Base-by-base conservation (phyloP, 2,888 invertebrate species). In the Pteria penguin region DNA sequence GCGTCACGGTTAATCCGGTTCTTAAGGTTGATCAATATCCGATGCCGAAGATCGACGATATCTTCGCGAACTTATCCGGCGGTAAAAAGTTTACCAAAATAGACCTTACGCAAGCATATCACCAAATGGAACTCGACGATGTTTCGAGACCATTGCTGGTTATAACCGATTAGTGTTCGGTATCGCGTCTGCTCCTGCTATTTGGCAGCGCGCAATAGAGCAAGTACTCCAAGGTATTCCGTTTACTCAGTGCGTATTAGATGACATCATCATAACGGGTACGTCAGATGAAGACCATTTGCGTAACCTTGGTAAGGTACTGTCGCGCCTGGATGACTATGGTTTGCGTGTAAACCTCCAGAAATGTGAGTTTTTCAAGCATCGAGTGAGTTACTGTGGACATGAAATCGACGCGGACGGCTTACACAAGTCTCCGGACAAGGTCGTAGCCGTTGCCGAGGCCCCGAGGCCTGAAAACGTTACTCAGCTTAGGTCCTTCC, bases 201-300 rank as follows among this genome's bases (percentile, higher is more conserved):
- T 89, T 67, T 91, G 91, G 72, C 89, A 92, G 82, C 82, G 84
- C 73, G 72, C 88, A 0, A 91, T 74, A 22, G 74, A 74, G 22
- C 27, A 55, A 55, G 29, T 63, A 8, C 45, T 72, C 32, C 58
- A 62, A 31, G 52, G 68, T n/a, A 62, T n/a, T n/a, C n/a, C n/a
- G n/a, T n/a, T n/a, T 54, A 52, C 61, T 61, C 27, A 36, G 73
- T 26, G 52, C 32, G 36, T 45, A 4, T 61, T 73, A 29, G 72
- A 73, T 29, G 73, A 73, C 66, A 73, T 66, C 63, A 66, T 73
- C 18, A 66, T 66, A 5, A 73, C 73, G 29, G 67, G 73, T 26
- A 65, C 22, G 26, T 33, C 65, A 2, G 65, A 63, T 45, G 72
- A 29, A 14, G 71, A 71, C 29, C 71, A 71, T 29, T 11, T 62